A percentile compares a stretch with the other conserved stretches of the same genome.
Conservation (phyloP, 1,140 invertebrate genomes). For the Papilio helenus region DNA sequence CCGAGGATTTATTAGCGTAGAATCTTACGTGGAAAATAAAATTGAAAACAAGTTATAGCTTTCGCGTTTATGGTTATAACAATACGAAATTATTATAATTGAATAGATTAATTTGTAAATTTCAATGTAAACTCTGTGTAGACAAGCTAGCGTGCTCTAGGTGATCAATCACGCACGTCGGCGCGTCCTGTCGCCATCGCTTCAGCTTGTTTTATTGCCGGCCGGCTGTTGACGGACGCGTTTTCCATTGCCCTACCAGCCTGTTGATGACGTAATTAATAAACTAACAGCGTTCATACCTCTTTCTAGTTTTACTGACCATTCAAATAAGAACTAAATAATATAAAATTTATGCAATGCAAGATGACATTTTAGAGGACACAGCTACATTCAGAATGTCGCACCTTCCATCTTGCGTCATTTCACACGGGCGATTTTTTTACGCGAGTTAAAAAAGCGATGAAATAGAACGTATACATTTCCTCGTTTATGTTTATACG, state of each 20-base stretch:
- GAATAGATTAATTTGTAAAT: background rate
- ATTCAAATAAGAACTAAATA: background rate
- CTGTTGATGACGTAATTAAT: constrained; percentile 34
- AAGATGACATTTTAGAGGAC: background rate
- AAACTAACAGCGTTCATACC: background rate
- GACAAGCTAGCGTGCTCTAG: background rate
- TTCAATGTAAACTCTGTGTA: constrained; percentile 8
- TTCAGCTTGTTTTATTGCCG: constrained; percentile 52
- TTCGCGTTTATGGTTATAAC: no score
- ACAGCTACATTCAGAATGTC: no score
- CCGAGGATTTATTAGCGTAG: no score
- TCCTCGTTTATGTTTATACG: no score
- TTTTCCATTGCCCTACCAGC: constrained; percentile 35
- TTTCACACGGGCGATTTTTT: no score
- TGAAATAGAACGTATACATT: no score
- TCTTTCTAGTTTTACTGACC: background rate
- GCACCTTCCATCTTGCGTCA: no score
- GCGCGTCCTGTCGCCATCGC: constrained; percentile 46
- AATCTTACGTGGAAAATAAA: background rate
- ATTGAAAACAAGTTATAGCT: background rate
- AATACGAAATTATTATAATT: background rate
- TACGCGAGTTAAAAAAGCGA: no score
- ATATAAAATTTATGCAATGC: no score
- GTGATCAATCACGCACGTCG: constrained; percentile 42
- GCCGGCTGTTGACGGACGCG: constrained; percentile 27